Percentiles rank a stretch among this genome's conserved stretches.
Evolutionary conservation across 1,140 invertebrate genomes (phyloP).

Genomic region (Aleiodes sp.): DNA sequence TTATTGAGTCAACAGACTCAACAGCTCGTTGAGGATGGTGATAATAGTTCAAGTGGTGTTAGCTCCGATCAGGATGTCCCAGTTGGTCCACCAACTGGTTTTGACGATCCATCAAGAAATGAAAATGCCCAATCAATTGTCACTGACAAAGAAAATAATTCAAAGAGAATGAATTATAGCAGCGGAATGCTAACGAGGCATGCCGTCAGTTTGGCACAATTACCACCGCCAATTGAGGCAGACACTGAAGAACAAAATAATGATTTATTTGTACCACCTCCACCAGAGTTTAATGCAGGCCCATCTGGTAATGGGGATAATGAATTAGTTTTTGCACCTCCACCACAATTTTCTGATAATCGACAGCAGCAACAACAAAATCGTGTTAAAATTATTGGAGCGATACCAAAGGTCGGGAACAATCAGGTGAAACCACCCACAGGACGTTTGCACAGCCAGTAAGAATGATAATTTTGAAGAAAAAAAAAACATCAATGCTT

Average conservation of each 20-base stretch:
- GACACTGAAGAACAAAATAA: conserved; percentile 74
- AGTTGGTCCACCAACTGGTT: conserved; percentile 59
- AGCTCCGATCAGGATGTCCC: conserved; percentile 84
- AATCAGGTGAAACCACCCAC: conserved; percentile 64
- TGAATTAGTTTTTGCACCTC: conserved; percentile 71
- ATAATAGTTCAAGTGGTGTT: conserved; percentile 87
- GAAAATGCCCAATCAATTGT: conserved; percentile 55
- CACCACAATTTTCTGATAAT: conserved; percentile 77
- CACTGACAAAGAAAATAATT: conserved; percentile 52
- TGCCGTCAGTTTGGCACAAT: conserved; percentile 79
- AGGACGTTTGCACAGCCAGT: conserved; percentile 68
- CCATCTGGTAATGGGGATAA: conserved; percentile 56
- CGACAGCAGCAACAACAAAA: conserved; percentile 55
- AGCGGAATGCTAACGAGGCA: conserved; percentile 71
- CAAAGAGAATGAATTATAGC: conserved; percentile 53
- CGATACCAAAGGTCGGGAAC: conserved; percentile 73
- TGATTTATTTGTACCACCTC: conserved; percentile 78
- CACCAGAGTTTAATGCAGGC: conserved; percentile 77
- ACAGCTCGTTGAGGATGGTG: conserved; percentile 76
- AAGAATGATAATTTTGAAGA: conserved; percentile 45
- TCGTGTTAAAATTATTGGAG: conserved; percentile 80
- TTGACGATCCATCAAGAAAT: conserved; percentile 58
- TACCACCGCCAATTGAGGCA: conserved; percentile 83
- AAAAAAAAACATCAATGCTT: background rate
- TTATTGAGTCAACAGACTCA: conserved; percentile 68